Percentiles rank a stretch among this genome's conserved stretches.
These are phyloP conservation scores for Petrocephalus schoutedeni DNA, from an alignment of 2,797 vertebrate genomes.

Conservation along the genomic window DNA sequence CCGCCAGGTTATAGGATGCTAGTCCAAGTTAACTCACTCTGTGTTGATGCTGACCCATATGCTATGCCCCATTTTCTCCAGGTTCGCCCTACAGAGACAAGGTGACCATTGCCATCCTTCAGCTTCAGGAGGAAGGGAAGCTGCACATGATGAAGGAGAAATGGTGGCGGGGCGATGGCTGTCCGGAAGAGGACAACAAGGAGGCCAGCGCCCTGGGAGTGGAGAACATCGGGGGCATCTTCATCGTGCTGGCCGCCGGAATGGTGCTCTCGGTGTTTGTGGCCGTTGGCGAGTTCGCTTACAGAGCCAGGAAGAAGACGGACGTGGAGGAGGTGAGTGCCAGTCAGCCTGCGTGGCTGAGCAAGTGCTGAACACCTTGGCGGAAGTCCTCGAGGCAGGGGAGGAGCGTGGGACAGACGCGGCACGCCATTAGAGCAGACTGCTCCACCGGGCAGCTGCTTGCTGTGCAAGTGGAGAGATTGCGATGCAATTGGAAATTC, in stretches of 20 bases:
- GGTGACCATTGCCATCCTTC: conserved; percentile 95
- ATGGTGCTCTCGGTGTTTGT: conserved; percentile 93
- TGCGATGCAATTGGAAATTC: not conserved
- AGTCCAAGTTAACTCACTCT: not conserved
- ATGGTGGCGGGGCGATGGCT: conserved; percentile 96
- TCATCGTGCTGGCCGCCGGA: conserved; percentile 92
- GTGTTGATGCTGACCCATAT: not conserved
- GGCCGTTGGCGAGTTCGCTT: conserved; percentile 95
- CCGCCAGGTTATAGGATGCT: not conserved
- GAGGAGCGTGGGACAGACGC: not conserved
- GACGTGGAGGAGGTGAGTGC: conserved; percentile 89
- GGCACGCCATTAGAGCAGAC: not conserved
- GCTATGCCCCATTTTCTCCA: conserved; percentile 37
- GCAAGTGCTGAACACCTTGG: not conserved
- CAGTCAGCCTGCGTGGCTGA: not conserved
- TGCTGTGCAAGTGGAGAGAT: not conserved
- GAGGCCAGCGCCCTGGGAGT: conserved; percentile 91
- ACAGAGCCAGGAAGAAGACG: conserved; percentile 84
- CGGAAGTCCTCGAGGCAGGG: not conserved
- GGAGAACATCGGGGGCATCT: conserved; percentile 96
- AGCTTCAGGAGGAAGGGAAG: conserved; percentile 96
- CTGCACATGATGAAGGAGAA: conserved; percentile 99
- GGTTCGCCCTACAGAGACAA: conserved; percentile 95
- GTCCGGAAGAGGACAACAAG: conserved; percentile 92
- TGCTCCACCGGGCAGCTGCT: not conserved